Conservation (phyloP, 2,797 vertebrate genomes). For the Cirrhinus mrigala region DNA sequence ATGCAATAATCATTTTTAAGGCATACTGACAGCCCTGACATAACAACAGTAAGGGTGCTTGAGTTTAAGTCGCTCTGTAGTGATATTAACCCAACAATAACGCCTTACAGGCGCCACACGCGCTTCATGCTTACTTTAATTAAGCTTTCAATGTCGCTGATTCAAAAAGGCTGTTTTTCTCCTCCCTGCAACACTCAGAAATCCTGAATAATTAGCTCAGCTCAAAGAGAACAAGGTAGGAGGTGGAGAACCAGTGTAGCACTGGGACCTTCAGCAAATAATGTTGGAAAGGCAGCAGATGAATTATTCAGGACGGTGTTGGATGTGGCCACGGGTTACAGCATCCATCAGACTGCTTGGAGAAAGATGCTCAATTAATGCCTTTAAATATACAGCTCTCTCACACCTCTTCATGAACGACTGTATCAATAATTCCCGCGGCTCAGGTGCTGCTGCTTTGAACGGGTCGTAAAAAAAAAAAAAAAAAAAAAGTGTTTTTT, state of each 20-base stretch:
- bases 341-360: conserved; percentile 70
- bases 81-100: conserved; percentile 22
- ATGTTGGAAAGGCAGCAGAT: conserved; percentile 55
- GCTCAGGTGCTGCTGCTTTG: not conserved
- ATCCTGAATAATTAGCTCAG: conserved; percentile 49
- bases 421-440: conserved; percentile 43
- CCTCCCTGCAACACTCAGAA: conserved; percentile 13
- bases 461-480: not conserved
- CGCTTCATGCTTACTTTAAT: conserved; percentile 48
- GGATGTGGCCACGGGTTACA: conserved; percentile 71
- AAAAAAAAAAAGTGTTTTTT: too few relatives aligned
- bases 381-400: conserved; percentile 74
- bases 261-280: conserved; percentile 51
- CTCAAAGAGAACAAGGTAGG: conserved; percentile 48
- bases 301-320: conserved; percentile 73
- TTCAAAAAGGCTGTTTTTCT: conserved; percentile 40
- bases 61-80: not conserved
- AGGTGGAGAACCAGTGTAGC: conserved; percentile 36
- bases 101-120: not conserved
- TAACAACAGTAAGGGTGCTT: conserved; percentile 31
- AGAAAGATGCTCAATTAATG: conserved; percentile 69
- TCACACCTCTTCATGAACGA: conserved; percentile 58
- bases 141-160: conserved; percentile 49
- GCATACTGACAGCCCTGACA: not conserved
- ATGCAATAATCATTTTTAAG: not conserved